Evolutionary conservation across 2,888 invertebrate species (phyloP), one percentile per base, ranked within the genome.

Genomic region (Lypha dubia): DNA sequence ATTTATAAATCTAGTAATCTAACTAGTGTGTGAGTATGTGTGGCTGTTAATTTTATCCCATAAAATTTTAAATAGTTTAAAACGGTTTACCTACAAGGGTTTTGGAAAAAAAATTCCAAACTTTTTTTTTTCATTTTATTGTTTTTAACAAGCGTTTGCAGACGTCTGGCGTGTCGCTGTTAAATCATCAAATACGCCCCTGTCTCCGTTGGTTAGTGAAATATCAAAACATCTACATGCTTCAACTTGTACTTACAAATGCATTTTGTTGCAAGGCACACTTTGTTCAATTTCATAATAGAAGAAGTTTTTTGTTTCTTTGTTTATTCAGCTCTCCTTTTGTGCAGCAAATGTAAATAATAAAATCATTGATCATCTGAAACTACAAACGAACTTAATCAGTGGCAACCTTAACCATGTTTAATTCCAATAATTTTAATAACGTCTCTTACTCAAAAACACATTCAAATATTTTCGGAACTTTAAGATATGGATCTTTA

Each of bases 121-220:
- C 20, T 41, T 46, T 17, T 20, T 24, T 53, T 70, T 46, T 35
- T n/a, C 2, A 22, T 9, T 24, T 60, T 58, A 35, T 22, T 35
- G 32, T 6, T 22, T 4, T 65, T 56, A n/a, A 35, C 46, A n/a
- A 62, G 53, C 35, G 44, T 65, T n/a, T 79, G 51, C 74, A 83
- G 83, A 80, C 83, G 73, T 46, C 73, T 89, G 90, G 86, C 90
- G 88, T 88, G 90, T 88, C 90, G 89, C 85, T 87, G 86, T 87
- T 87, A 88, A 88, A 85, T 88, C 87, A 88, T 87, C 86, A 82
- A 88, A 87, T 88, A 90, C 90, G 90, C 90, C 90, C 88, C 90
- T 90, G 90, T 90, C 90, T 90, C 89, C 90, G 88, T 87, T 76
- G 74, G 84, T 79, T 84, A 73, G 76, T 67, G 38, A 75, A 79